Evolutionary conservation across 2,113 vertebrate genomes (phyloP).

Genomic region (Chaetodon auriga): DNA sequence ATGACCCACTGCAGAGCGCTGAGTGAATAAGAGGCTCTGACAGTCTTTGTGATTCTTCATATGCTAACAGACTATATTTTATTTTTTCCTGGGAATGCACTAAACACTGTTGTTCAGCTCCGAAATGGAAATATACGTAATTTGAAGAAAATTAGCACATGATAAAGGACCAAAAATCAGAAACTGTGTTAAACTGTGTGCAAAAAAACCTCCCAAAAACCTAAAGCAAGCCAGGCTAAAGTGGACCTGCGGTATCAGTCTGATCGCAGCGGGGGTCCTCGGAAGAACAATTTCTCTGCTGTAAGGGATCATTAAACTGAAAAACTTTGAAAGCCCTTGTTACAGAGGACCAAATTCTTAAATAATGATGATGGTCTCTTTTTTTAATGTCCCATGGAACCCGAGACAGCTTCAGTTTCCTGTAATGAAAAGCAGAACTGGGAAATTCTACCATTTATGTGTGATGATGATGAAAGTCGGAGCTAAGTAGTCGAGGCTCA

Average conservation of each 20-base stretch:
- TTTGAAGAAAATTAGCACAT: background rate
- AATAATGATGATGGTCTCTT: slow-evolving; percentile 45
- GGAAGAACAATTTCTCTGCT: slow-evolving; percentile 12
- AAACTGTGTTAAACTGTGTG: background rate
- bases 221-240: background rate
- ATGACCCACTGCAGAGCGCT: too few species aligned
- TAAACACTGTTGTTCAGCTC: background rate
- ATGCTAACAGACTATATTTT: too few species aligned
- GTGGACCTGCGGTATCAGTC: background rate
- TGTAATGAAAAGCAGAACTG: slow-evolving; percentile 49
- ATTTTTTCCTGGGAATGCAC: too few species aligned
- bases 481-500: slow-evolving; percentile 43
- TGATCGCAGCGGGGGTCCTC: background rate
- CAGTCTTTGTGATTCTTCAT: background rate
- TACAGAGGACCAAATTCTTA: slow-evolving; percentile 9
- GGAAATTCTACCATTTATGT: slow-evolving; percentile 50
- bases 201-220: too few species aligned
- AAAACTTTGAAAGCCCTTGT: slow-evolving; percentile 37
- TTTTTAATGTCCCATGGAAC: slow-evolving; percentile 44
- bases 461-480: slow-evolving; percentile 55
- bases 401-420: slow-evolving; percentile 20
- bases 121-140: background rate
- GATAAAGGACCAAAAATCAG: background rate
- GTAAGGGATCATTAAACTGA: slow-evolving; percentile 41
- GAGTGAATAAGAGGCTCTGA: too few species aligned